These are phyloP conservation scores for Rhodeus uyekii DNA, from an alignment of 2,797 vertebrate species.

Conservation along the genomic window DNA sequence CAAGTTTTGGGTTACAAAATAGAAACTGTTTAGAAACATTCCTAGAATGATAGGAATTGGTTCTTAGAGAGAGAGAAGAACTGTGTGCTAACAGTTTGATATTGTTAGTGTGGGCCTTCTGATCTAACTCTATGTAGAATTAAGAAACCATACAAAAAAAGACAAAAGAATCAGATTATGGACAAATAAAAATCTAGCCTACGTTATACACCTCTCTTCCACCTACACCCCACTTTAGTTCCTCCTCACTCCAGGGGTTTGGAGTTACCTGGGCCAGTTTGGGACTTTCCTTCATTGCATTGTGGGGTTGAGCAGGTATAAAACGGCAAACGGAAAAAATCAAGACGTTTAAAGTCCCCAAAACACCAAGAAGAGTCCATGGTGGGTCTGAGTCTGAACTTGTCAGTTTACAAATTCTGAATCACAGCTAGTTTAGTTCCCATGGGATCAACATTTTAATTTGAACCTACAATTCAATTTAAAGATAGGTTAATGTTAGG, in stretches of 20 bases:
- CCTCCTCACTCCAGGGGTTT: constrained; percentile 48
- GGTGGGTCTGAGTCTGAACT: constrained; percentile 20
- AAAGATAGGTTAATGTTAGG: neutral
- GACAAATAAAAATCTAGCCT: neutral
- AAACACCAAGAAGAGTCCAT: constrained; percentile 63
- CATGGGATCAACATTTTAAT: neutral
- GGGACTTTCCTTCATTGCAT: constrained; percentile 79
- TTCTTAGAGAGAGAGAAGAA: neutral
- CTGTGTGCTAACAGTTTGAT: neutral
- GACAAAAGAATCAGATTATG: neutral
- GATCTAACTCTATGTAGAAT: neutral
- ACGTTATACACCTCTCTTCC: neutral
- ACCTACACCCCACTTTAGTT: constrained; percentile 35
- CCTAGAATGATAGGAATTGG: too few species aligned
- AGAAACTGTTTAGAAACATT: neutral
- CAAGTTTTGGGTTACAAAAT: neutral
- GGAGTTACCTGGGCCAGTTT: constrained; percentile 78
- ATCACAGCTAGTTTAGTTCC: constrained; percentile 12
- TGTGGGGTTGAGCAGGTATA: constrained; percentile 60
- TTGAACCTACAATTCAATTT: neutral
- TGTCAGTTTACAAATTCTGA: constrained; percentile 40
- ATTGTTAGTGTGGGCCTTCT: neutral
- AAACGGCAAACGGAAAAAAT: constrained; percentile 68
- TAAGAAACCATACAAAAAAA: neutral
- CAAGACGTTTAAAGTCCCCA: constrained; percentile 77